Percentiles rank a stretch among this genome's conserved stretches.
These are phyloP conservation scores for Celastrina argiolus DNA, from an alignment of 2,888 invertebrate genomes.

Conservation along the genomic window DNA sequence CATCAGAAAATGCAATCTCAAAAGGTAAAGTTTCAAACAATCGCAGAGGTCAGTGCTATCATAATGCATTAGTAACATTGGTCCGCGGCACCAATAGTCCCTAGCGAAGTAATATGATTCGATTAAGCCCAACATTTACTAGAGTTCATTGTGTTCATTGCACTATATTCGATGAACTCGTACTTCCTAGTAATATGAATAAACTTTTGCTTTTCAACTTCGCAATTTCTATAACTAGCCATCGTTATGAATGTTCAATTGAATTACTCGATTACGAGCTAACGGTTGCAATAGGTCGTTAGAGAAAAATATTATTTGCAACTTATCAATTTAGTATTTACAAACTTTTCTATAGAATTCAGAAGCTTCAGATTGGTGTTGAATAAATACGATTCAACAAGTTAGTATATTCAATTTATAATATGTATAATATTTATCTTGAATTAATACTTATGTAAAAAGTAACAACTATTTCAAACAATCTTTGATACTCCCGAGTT, in stretches of 20 bases:
- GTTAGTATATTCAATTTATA: too few species aligned
- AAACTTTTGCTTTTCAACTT: slow-evolving; percentile 10
- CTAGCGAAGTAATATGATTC: slow-evolving; percentile 15
- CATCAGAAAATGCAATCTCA: slow-evolving; percentile 15
- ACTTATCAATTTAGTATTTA: not conserved
- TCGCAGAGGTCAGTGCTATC: slow-evolving; percentile 26
- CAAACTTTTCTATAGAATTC: not conserved
- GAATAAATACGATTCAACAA: not conserved
- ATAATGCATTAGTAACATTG: slow-evolving; percentile 31
- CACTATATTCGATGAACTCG: slow-evolving; percentile 10
- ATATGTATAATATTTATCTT: too few species aligned
- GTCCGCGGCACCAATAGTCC: slow-evolving; percentile 21
- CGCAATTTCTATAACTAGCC: not conserved
- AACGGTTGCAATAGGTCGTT: not conserved
- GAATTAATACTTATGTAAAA: too few species aligned
- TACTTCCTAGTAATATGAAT: slow-evolving; percentile 6
- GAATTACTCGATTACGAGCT: not conserved
- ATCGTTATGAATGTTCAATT: slow-evolving; percentile 2
- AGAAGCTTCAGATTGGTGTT: not conserved
- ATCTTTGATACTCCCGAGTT: too few species aligned
- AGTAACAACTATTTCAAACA: too few species aligned
- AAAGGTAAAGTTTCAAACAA: slow-evolving; percentile 26
- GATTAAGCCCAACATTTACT: slow-evolving; percentile 24
- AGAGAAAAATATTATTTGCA: not conserved
- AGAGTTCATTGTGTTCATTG: slow-evolving; percentile 11